Conservation (phyloP, 2,113 vertebrate genomes). For the Lasiurus cinereus region DNA sequence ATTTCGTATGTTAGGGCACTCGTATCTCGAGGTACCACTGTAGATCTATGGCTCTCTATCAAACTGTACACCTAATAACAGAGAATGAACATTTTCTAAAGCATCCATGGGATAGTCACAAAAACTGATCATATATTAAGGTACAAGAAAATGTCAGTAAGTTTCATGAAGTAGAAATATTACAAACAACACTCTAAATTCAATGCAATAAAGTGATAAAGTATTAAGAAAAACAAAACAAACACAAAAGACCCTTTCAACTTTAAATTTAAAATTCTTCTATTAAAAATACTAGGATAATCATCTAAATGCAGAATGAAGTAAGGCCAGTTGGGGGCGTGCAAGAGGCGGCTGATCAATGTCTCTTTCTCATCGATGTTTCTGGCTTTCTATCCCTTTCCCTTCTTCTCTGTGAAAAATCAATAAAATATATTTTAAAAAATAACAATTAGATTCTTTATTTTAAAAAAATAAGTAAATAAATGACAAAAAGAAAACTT, state of each 20-base stretch:
- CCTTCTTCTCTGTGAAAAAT: no score
- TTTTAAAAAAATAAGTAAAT: no score
- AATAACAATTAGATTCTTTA: no score
- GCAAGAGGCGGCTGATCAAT: no score
- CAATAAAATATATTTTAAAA: no score
- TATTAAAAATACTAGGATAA: not conserved
- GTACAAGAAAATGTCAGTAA: not conserved
- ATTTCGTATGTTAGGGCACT: no score
- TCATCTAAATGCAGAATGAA: not conserved
- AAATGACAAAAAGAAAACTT: not conserved
- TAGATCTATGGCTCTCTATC: not conserved
- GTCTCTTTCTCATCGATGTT: no score
- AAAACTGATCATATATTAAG: not conserved
- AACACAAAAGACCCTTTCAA: not conserved
- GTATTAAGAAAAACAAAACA: not conserved
- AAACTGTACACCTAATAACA: not conserved
- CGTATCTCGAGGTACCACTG: no score
- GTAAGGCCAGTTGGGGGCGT: no score
- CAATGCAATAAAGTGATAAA: not conserved
- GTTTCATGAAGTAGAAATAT: not conserved
- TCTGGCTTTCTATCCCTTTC: no score
- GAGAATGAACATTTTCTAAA: not conserved
- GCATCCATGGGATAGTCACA: not conserved
- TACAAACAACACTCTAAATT: not conserved
- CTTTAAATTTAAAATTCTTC: slow-evolving; percentile 27